Conservation (phyloP, 2,113 vertebrate species). For the Bettongia penicillata region DNA sequence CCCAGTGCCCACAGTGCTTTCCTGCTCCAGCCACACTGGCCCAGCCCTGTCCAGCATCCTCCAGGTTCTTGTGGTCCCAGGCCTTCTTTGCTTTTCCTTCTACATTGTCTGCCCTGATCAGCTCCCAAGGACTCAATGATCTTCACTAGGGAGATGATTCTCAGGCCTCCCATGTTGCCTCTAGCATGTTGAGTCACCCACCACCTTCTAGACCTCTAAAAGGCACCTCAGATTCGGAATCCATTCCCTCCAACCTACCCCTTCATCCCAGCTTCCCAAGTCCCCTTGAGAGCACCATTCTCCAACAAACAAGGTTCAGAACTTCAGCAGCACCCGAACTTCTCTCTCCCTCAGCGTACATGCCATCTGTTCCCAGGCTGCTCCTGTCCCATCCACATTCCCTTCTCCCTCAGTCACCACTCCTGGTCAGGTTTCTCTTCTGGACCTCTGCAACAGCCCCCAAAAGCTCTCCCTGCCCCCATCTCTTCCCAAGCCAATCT, state of each 20-base stretch:
- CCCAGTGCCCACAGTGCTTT: no score
- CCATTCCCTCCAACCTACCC: not conserved
- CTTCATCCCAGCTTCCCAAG: no score
- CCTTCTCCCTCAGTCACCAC: no score
- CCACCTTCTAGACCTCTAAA: rapidly evolving
- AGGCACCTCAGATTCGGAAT: no score
- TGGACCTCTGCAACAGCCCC: no score
- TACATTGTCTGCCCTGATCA: not conserved
- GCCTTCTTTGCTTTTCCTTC: not conserved
- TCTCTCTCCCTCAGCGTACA: not conserved
- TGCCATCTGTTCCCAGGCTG: not conserved
- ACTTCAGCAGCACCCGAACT: no score
- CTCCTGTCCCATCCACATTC: not conserved
- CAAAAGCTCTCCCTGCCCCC: not conserved
- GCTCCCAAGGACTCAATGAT: not conserved
- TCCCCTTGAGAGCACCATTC: no score
- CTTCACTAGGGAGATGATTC: not conserved
- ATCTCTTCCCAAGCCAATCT: no score
- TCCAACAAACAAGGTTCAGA: not conserved
- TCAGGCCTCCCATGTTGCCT: not conserved
- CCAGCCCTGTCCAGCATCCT: no score
- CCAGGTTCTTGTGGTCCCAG: no score
- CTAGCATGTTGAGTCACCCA: no score
- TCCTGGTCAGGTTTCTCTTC: not conserved
- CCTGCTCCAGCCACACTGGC: no score